phyloP scores from a whole-genome alignment of 2,888 invertebrate species.

The Aporophyla nigra region DNA sequence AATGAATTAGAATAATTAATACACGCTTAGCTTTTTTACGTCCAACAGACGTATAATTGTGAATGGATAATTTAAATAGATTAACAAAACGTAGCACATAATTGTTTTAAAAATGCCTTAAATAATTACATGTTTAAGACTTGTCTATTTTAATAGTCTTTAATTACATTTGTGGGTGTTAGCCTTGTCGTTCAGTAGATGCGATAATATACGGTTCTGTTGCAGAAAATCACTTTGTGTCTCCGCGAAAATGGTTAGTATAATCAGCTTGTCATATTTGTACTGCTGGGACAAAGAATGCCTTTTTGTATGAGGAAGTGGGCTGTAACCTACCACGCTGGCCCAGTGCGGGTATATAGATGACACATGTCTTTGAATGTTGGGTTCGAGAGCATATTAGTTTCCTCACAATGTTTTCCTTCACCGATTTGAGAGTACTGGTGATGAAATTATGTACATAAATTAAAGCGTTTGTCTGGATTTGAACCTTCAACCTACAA shows the following conservation, averaged over 20 bases:
- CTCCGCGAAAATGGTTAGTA: not conserved
- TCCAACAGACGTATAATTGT: constrained; percentile 57
- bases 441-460: no score
- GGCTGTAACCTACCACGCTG: no score
- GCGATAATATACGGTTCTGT: constrained; percentile 28
- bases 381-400: no score
- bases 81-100: constrained; percentile 64
- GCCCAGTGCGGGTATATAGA: no score
- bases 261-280: no score
- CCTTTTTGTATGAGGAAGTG: no score
- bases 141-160: constrained; percentile 65
- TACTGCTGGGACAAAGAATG: no score
- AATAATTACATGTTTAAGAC: constrained; percentile 67
- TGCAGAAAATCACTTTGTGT: constrained; percentile 14
- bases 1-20: constrained; percentile 57
- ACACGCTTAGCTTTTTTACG: constrained; percentile 45
- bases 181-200: constrained; percentile 38
- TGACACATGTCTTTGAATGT: no score
- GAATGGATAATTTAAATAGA: constrained; percentile 65
- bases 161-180: constrained; percentile 62
- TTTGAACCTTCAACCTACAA: no score
- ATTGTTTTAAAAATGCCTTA: constrained; percentile 68
- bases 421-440: no score
- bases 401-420: no score
- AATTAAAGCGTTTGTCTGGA: no score